Base-by-base conservation (phyloP, 2,797 vertebrate species). In the Amazonetta brasiliensis region DNA sequence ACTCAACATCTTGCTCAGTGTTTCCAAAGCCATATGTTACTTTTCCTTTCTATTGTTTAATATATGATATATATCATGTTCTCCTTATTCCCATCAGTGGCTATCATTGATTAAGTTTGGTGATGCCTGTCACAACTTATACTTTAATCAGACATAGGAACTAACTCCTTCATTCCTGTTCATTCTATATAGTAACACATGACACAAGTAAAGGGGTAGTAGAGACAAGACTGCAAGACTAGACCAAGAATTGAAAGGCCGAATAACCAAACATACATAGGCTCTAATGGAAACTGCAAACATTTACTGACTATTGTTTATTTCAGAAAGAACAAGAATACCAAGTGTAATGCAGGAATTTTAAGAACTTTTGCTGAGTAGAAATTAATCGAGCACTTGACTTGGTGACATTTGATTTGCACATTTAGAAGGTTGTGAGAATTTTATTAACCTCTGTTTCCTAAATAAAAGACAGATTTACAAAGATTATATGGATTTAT, bases 391-490 rank as follows among this genome's bases (percentile, higher is more conserved):
- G 90, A 39, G 28, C 6, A 48, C 83, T 95, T 92, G 35, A 69
- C 39, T 79, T 54, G 37, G 20, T 91, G 74, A 80, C 25, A 71
- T 87, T 91, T 62, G 54, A 62, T 68, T 33, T 69, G 43, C 63
- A 74, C 60, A 86, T 79, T 82, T 92, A 79, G 26, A 96, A 58
- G 50, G 94, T 94, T 95, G 83, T 83, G 55, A 92, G 60, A 68
- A 52, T 88, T 50, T 25, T 93, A 95, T 77, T 97, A 95, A 93
- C 33, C 89, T 93, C 88, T 90, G 64, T 87, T 88, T 73, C 91
- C 95, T 77, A 89, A 96, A 94, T 89, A 96, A 95, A 95, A 83
- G 72, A 96, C 63, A 74, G 91, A 95, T 89, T 89, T 89, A 84
- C 41, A 67, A 43, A 93, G 76, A 91, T 89, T 93, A 86, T 88